These are phyloP conservation scores for Nannoperca obscura DNA, from an alignment of 2,797 vertebrate species.

Conservation along the genomic window DNA sequence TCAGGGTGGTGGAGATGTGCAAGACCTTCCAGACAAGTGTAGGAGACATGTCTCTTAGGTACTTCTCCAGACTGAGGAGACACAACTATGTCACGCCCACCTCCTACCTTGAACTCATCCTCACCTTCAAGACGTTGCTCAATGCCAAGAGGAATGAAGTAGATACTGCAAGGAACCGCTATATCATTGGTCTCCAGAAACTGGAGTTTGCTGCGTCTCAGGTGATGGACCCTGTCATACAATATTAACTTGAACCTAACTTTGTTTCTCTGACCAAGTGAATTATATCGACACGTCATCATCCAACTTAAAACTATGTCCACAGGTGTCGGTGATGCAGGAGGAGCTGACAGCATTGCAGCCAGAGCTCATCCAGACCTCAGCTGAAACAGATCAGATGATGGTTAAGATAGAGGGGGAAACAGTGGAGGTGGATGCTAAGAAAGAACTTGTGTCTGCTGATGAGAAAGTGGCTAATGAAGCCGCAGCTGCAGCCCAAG, in stretches of 20 bases:
- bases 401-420: slow-evolving; percentile 93
- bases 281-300: neutral
- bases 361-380: slow-evolving; percentile 92
- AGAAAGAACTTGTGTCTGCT: slow-evolving; percentile 91
- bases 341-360: slow-evolving; percentile 92
- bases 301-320: slow-evolving; percentile 1
- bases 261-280: neutral
- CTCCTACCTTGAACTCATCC: slow-evolving; percentile 94
- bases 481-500: slow-evolving; percentile 90
- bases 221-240: slow-evolving; percentile 75
- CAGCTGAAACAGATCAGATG: slow-evolving; percentile 92
- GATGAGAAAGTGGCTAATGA: slow-evolving; percentile 93
- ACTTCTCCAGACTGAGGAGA: slow-evolving; percentile 87
- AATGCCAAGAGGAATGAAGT: slow-evolving; percentile 90
- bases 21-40: slow-evolving; percentile 93
- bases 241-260: neutral
- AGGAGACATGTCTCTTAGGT: slow-evolving; percentile 86
- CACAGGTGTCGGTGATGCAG: slow-evolving; percentile 93
- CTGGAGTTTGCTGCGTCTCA: slow-evolving; percentile 94
- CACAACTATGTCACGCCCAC: slow-evolving; percentile 96
- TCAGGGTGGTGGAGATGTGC: slow-evolving; percentile 94
- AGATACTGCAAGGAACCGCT: slow-evolving; percentile 88
- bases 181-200: slow-evolving; percentile 91
- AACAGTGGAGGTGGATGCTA: slow-evolving; percentile 91
- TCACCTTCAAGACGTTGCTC: slow-evolving; percentile 93